Evolutionary conservation across 1,140 invertebrate genomes (phyloP).

Genomic region (Eubasilissa regina): DNA sequence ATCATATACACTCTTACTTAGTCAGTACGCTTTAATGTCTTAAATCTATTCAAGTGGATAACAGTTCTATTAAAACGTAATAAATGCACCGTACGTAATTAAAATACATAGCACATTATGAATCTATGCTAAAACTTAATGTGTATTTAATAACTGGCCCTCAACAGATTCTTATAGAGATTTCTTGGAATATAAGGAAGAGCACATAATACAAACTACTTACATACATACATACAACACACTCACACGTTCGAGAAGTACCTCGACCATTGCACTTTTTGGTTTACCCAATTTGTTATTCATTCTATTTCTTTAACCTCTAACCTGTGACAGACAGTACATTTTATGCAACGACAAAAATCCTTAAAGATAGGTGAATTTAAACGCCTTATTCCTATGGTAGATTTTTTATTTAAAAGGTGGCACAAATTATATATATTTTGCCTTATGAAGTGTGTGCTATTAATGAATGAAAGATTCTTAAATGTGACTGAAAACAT

Average conservation of each 20-base stretch:
- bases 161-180: conserved; percentile 56
- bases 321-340: conserved; percentile 14
- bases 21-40: conserved; percentile 17
- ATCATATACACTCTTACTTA: background rate
- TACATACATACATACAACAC: conserved; percentile 24
- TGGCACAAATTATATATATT: conserved; percentile 29
- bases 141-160: conserved; percentile 56
- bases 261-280: conserved; percentile 41
- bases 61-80: conserved; percentile 46
- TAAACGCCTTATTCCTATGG: conserved; percentile 30
- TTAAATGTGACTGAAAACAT: conserved; percentile 1
- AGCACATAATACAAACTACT: conserved; percentile 19
- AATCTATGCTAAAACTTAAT: conserved; percentile 40
- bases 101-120: conserved; percentile 30
- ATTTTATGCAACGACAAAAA: conserved; percentile 35
- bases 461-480: background rate
- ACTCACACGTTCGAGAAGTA: conserved; percentile 3
- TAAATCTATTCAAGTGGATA: conserved; percentile 47
- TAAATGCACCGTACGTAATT: conserved; percentile 49
- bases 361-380: conserved; percentile 14
- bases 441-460: background rate
- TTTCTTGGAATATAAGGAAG: conserved; percentile 53
- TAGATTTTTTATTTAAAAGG: conserved; percentile 13
- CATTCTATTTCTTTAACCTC: conserved; percentile 6
- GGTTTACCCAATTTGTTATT: conserved; percentile 33